These are phyloP conservation scores for Lerista edwardsae DNA, from an alignment of 2,797 vertebrate species.

Conservation along the genomic window DNA sequence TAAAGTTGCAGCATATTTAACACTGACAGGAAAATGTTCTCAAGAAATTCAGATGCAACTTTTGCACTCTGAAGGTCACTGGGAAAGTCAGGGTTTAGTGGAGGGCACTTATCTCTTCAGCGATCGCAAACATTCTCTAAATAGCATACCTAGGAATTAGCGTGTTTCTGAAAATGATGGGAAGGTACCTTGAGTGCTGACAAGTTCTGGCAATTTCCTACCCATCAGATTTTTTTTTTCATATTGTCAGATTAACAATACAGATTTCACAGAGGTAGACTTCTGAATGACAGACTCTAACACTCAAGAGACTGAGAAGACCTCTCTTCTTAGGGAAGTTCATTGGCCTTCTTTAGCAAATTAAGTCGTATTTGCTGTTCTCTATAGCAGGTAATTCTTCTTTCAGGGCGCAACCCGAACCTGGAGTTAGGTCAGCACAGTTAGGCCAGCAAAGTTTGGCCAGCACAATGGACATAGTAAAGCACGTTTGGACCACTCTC, in stretches of 20 bases:
- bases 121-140: background rate
- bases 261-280: background rate
- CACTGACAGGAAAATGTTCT: background rate
- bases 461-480: too few relatives aligned
- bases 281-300: background rate
- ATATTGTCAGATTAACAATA: background rate
- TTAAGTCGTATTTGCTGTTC: background rate
- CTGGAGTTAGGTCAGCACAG: too few relatives aligned
- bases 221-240: background rate
- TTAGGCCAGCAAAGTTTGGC: too few relatives aligned
- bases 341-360: background rate
- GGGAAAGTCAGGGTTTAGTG: constrained; percentile 3
- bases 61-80: constrained; percentile 25
- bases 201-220: constrained; percentile 3
- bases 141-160: fast-evolving
- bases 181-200: background rate
- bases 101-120: background rate
- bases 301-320: background rate
- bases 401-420: too few relatives aligned
- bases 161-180: constrained; percentile 7
- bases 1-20: constrained; percentile 21
- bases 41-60: constrained; percentile 12
- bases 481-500: too few relatives aligned
- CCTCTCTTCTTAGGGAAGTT: background rate
- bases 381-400: background rate